These are phyloP conservation scores for Gallinago media DNA, from an alignment of 2,113 vertebrate species.

Conservation along the genomic window DNA sequence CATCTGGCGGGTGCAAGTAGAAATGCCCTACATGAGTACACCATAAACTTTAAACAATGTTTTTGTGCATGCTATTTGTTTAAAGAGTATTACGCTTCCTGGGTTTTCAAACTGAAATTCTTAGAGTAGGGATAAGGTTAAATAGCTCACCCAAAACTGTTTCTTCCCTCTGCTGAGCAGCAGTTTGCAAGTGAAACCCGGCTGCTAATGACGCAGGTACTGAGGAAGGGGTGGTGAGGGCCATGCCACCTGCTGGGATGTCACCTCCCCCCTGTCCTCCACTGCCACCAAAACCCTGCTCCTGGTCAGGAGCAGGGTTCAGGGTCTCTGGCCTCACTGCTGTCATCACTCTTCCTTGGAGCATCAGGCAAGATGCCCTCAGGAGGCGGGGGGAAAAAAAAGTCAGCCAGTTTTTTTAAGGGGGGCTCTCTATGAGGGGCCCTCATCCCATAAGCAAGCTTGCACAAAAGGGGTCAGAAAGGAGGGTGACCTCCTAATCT, in stretches of 20 bases:
- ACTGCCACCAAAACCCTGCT: not conserved
- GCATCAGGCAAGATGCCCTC: not conserved
- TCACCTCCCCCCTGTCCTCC: not conserved
- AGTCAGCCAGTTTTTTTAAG: not conserved
- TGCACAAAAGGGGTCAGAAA: not conserved
- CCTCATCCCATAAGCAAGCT: accelerated
- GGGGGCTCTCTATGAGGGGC: not conserved
- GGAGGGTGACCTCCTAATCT: not conserved
- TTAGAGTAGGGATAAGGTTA: not conserved
- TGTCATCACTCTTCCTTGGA: not conserved
- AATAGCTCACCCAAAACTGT: not conserved
- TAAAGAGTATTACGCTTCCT: not conserved
- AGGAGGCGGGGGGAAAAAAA: accelerated
- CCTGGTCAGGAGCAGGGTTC: not conserved
- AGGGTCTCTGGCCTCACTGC: not conserved
- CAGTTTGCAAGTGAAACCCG: accelerated
- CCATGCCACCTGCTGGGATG: accelerated
- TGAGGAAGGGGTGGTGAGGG: accelerated
- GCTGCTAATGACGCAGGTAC: not conserved
- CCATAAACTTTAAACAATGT: not conserved
- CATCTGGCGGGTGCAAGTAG: not conserved
- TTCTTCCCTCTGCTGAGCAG: not conserved
- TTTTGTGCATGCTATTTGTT: not conserved
- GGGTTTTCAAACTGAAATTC: not conserved
- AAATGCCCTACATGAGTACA: not conserved